Conservation (phyloP, 2,113 vertebrate species). For the Petrocephalus zakoni region DNA sequence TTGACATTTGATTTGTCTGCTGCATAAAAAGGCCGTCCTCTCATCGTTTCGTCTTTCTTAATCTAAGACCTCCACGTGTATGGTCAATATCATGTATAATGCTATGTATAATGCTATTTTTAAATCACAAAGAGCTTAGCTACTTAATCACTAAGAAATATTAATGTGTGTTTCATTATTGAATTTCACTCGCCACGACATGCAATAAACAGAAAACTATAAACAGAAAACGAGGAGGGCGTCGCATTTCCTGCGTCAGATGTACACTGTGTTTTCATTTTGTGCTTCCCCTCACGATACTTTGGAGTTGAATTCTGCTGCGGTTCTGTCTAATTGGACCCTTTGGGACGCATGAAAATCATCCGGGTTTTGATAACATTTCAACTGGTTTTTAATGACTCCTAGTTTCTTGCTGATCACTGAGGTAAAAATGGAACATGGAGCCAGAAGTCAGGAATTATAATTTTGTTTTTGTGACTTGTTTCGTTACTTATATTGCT, state of each 20-base stretch:
- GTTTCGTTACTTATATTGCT: background rate
- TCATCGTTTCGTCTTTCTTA: background rate
- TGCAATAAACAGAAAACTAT: background rate
- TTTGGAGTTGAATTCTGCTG: background rate
- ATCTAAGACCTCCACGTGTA: background rate
- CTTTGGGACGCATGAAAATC: background rate
- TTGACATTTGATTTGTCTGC: background rate
- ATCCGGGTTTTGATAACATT: background rate
- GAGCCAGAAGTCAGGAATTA: background rate
- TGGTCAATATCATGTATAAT: background rate
- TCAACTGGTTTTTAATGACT: background rate
- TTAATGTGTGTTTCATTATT: background rate
- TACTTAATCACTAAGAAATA: background rate
- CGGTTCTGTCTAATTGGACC: background rate
- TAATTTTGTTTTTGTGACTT: background rate
- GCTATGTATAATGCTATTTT: background rate
- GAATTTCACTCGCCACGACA: background rate
- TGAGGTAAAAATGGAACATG: background rate
- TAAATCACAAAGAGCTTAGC: background rate
- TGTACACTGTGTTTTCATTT: background rate
- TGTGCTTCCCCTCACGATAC: background rate
- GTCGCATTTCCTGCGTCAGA: background rate
- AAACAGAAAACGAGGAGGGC: background rate
- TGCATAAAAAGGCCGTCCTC: background rate
- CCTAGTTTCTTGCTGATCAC: background rate